Evolutionary conservation across 2,113 vertebrate species (phyloP), one percentile per base, ranked within the genome.

Genomic region (Acrocephalus kingi): DNA sequence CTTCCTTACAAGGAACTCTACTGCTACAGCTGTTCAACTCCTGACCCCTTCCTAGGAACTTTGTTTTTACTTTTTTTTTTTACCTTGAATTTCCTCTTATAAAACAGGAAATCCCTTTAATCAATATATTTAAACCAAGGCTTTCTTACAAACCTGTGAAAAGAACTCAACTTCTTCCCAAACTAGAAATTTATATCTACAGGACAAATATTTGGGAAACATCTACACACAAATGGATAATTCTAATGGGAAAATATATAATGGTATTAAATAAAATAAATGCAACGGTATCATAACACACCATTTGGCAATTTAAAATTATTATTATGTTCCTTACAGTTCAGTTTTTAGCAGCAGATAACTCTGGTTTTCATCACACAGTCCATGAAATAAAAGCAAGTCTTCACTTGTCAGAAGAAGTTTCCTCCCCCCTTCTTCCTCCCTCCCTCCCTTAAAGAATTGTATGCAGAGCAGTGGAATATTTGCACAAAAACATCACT

Each of bases 221-320:
- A 59, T 18, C 43, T 59, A 48, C 8, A 75, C 28, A 54, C 15
- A 84, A 66, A 69, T 2, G 2, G 20, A 24, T n/a, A 92, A 68
- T 20, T 41, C 13, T 37, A 55, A 66, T 20, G 21, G 45, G 25
- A 84, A 95, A 86, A 90, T 16, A 69, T 31, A 33, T 15, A 62
- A 75, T 3, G 7, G 30, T 15, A 74, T 71, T 81, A 59, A 84
- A 31, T n/a, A 59, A 66, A 93, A 74, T 35, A 93, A 90, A 88
- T 31, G 11, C 30, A 93, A 55, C 37, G 63, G 8, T n/a, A 74
- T 51, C 46, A 28, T 23, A 83, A 64, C 30, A 88, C 7, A 90
- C 8, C 20, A 94, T 96, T 88, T 88, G 85, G 78, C 76, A 90
- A 92, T 81, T 90, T 39, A 22, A 93, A 90, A 33, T 85, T 85